Conservation (phyloP, 2,113 vertebrate species). For the Barbus barbus region DNA sequence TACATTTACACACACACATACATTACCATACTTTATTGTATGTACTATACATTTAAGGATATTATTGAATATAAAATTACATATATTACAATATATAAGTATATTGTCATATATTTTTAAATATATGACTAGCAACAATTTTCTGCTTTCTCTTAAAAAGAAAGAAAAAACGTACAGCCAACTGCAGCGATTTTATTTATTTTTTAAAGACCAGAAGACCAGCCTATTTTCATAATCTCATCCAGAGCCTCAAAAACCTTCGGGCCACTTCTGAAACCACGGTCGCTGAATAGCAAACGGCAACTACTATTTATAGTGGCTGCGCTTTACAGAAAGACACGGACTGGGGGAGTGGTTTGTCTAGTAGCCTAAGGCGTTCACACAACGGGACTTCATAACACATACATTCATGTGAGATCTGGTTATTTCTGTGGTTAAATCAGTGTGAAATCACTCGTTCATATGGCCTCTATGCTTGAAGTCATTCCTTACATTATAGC, state of each 20-base stretch:
- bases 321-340: background rate
- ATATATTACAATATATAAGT: no score
- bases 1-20: no score
- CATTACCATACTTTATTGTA: no score
- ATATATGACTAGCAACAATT: no score
- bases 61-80: no score
- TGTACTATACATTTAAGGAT: no score
- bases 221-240: background rate
- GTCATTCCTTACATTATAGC: background rate
- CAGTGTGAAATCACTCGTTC: slow-evolving; percentile 1
- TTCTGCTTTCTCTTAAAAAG: background rate
- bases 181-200: background rate
- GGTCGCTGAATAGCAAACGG: background rate
- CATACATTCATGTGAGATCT: background rate
- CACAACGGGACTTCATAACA: background rate
- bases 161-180: background rate
- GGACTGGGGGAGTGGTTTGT: background rate
- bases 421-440: background rate
- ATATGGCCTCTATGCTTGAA: background rate
- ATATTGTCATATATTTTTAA: no score
- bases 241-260: background rate
- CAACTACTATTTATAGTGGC: background rate
- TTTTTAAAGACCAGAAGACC: background rate
- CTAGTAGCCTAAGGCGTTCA: background rate
- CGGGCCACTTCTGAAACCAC: background rate